Base-by-base conservation (phyloP, 2,888 invertebrate genomes). In the Scaptomyza flava region DNA sequence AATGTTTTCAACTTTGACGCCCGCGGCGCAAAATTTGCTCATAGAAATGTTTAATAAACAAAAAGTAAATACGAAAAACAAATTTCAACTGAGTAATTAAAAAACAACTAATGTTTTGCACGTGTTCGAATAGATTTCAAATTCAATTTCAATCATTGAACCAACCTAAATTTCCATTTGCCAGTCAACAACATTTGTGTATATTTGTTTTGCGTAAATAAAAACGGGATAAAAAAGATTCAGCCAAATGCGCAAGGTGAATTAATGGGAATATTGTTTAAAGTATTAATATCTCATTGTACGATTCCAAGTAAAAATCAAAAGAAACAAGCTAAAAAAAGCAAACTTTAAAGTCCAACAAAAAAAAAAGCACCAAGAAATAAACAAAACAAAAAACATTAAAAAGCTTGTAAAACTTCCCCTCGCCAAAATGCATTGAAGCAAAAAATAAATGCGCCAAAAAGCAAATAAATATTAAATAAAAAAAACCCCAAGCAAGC, bases 11-110 rank as follows among this genome's bases (percentile, higher is more conserved):
- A 33, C 30, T 52, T 51, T 54, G 64, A 27, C 51, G 58, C 48
- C 31, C 34, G 51, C 43, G 42, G 61, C 45, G 23, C 33, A 17
- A 51, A 56, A 61, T 52, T 46, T 64, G 67, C 71, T 50, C 43
- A 60, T 33, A 46, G 57, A 68, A 71, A 67, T 69, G 63, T 69
- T 69, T 48, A 53, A 67, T 86, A 83, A 83, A 83, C 82, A 86
- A 83, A 74, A 51, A 31, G 23, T 23, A 23, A 45, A 46, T 36
- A 45, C 7, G 23, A 30, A 20, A 12, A 20, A 45, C 2, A 41
- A 36, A 34, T 23, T 61, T 47, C 36, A 1, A 8, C 11, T 36
- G 51, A 58, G 43, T 62, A 74, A 84, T 62, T 62, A 62, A 77
- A 43, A 58, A 42, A 14, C n/a, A 14, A 34, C 45, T 33, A 71